phyloP scores from a whole-genome alignment of 1,140 invertebrate species.

The Psilanteris sp. region DNA sequence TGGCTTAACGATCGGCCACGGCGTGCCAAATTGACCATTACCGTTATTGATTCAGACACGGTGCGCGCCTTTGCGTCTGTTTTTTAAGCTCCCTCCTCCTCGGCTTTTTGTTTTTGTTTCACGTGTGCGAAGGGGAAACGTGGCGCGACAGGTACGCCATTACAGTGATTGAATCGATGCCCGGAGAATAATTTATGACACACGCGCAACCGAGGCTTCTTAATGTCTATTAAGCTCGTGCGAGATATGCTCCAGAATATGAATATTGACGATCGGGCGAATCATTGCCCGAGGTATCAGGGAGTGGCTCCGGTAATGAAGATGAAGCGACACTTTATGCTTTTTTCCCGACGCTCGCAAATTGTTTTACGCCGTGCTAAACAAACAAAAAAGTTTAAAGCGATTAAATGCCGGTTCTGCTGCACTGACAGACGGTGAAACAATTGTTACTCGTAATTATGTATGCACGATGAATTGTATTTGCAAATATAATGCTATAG shows the following conservation, averaged over 20 bases:
- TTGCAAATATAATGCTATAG: no score
- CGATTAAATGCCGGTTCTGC: no score
- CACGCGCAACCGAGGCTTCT: constrained; percentile 39
- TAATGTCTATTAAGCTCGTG: constrained; percentile 49
- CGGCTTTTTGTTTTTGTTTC: constrained; percentile 11
- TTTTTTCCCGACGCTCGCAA: neutral
- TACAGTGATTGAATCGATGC: constrained; percentile 60
- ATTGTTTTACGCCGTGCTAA: constrained; percentile 39
- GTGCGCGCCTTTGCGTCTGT: constrained; percentile 5
- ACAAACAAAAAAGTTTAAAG: no score
- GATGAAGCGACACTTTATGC: constrained; percentile 35
- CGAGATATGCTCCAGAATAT: constrained; percentile 43
- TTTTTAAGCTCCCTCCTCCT: neutral
- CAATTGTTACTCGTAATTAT: no score
- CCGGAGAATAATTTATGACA: constrained; percentile 51
- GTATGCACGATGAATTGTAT: no score
- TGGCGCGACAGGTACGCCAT: constrained; percentile 48
- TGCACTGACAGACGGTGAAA: no score
- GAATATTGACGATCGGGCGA: constrained; percentile 54
- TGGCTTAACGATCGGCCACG: constrained; percentile 22
- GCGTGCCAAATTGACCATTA: constrained; percentile 49
- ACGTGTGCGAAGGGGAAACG: constrained; percentile 2
- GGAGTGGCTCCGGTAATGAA: constrained; percentile 57
- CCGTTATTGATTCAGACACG: constrained; percentile 43
- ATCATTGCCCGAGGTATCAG: constrained; percentile 29